Evolutionary conservation across 2,888 invertebrate genomes (phyloP).

Genomic region (Endomychus coccineus): DNA sequence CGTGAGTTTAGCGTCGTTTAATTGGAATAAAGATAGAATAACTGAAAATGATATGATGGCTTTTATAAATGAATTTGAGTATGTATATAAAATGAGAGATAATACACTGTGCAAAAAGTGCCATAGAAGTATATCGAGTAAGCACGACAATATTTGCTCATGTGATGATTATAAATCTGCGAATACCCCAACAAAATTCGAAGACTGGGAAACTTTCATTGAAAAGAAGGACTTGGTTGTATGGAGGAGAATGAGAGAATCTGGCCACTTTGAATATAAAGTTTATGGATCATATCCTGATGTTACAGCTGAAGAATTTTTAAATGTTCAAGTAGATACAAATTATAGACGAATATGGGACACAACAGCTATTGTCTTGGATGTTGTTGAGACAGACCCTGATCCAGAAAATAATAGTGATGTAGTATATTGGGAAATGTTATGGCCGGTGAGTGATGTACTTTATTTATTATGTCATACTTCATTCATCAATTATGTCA

Average conservation of each 20-base stretch:
- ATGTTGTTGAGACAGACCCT: conserved; percentile 61
- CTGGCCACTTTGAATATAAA: conserved; percentile 74
- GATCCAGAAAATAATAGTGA: conserved; percentile 54
- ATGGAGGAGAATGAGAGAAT: conserved; percentile 66
- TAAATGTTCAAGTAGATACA: conserved; percentile 74
- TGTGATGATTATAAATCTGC: conserved; percentile 23
- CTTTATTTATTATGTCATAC: no score
- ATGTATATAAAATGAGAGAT: conserved; percentile 47
- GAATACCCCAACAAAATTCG: conserved; percentile 30
- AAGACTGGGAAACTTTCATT: conserved; percentile 71
- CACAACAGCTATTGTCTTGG: conserved; percentile 62
- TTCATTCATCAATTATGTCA: no score
- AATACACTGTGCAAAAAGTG: conserved; percentile 50
- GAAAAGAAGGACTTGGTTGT: conserved; percentile 72
- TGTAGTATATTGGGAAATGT: conserved; percentile 81
- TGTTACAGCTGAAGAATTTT: conserved; percentile 69
- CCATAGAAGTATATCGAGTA: no score
- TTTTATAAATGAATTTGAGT: conserved; percentile 53
- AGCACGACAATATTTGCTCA: conserved; percentile 30
- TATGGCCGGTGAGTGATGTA: conserved; percentile 77
- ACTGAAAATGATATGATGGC: conserved; percentile 49
- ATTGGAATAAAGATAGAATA: conserved; percentile 57
- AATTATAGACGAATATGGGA: conserved; percentile 77
- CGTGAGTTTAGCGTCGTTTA: conserved; percentile 49
- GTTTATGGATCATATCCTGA: conserved; percentile 78